Evolutionary conservation across 2,797 vertebrate species (phyloP).

Genomic region (Brachyalestes nurse): DNA sequence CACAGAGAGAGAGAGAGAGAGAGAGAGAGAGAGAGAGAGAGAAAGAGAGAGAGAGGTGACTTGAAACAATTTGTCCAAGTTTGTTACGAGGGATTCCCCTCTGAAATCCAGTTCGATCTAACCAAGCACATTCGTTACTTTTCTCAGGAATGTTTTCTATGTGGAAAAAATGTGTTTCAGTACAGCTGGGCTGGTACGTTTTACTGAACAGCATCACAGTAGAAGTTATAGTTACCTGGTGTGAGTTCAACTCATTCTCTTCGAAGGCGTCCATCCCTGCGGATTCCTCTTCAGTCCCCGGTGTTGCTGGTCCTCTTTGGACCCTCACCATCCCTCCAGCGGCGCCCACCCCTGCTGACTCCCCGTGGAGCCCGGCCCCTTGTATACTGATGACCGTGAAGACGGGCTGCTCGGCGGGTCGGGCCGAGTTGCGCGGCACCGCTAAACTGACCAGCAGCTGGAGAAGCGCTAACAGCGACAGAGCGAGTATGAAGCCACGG

Average conservation of each 20-base stretch:
- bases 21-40: slow-evolving; percentile 48
- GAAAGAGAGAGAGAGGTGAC: no score
- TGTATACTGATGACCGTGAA: slow-evolving; percentile 52
- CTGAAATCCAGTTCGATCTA: not conserved
- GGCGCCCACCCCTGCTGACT: slow-evolving; percentile 8
- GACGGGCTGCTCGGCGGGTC: slow-evolving; percentile 21
- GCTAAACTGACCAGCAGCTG: slow-evolving; percentile 50
- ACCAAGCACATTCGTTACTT: not conserved
- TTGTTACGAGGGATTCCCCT: slow-evolving; percentile 49
- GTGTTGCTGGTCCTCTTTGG: slow-evolving; percentile 6
- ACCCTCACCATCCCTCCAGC: not conserved
- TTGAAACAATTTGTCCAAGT: slow-evolving; percentile 67
- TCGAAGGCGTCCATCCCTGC: slow-evolving; percentile 31
- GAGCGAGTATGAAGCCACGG: slow-evolving; percentile 21
- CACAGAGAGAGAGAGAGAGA: no score
- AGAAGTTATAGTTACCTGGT: slow-evolving; percentile 42
- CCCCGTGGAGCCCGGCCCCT: not conserved
- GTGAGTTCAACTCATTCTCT: slow-evolving; percentile 43
- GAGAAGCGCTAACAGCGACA: slow-evolving; percentile 46
- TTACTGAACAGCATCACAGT: not conserved
- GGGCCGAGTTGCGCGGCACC: slow-evolving; percentile 1
- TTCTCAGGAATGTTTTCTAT: not conserved
- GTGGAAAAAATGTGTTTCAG: not conserved
- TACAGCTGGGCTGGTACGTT: not conserved
- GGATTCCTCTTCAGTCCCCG: slow-evolving; percentile 24